phyloP scores from a whole-genome alignment of 2,888 invertebrate species.

The Dryocosmus kuriphilus region DNA sequence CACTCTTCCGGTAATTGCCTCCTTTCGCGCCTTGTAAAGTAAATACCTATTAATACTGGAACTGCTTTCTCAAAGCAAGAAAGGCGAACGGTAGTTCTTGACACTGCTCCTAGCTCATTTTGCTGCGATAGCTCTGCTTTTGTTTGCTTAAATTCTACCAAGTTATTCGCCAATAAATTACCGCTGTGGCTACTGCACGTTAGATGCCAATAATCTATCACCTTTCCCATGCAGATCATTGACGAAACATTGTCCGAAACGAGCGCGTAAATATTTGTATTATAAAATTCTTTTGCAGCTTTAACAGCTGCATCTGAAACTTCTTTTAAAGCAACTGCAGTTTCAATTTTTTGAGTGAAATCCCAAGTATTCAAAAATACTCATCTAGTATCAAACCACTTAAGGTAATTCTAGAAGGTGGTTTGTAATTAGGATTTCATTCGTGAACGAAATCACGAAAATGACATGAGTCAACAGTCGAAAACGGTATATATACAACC shows the following conservation, averaged over 20 bases:
- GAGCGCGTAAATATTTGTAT: slow-evolving; percentile 56
- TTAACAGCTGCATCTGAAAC: slow-evolving; percentile 49
- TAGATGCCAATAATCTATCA: slow-evolving; percentile 55
- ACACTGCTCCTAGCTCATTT: background rate
- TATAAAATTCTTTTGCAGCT: slow-evolving; percentile 51
- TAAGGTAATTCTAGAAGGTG: too few species aligned
- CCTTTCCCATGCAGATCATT: too few species aligned
- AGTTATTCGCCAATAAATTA: too few species aligned
- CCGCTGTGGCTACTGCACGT: slow-evolving; percentile 60
- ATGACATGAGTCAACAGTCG: too few species aligned
- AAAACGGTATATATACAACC: too few species aligned
- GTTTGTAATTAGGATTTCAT: too few species aligned
- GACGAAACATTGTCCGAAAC: too few species aligned
- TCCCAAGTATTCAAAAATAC: slow-evolving; percentile 53
- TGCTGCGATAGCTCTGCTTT: background rate
- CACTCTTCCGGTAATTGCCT: too few species aligned
- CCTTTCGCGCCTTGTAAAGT: too few species aligned
- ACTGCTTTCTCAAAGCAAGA: too few species aligned
- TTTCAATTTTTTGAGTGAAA: slow-evolving; percentile 50
- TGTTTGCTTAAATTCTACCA: slow-evolving; percentile 11
- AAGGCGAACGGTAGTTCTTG: background rate
- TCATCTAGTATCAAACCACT: slow-evolving; percentile 4
- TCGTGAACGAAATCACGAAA: too few species aligned
- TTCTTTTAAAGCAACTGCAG: slow-evolving; percentile 45
- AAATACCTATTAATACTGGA: too few species aligned